Percentiles rank a stretch among this genome's conserved stretches.
These are phyloP conservation scores for Pteruthius melanotis DNA, from an alignment of 2,113 vertebrate genomes.

Conservation along the genomic window DNA sequence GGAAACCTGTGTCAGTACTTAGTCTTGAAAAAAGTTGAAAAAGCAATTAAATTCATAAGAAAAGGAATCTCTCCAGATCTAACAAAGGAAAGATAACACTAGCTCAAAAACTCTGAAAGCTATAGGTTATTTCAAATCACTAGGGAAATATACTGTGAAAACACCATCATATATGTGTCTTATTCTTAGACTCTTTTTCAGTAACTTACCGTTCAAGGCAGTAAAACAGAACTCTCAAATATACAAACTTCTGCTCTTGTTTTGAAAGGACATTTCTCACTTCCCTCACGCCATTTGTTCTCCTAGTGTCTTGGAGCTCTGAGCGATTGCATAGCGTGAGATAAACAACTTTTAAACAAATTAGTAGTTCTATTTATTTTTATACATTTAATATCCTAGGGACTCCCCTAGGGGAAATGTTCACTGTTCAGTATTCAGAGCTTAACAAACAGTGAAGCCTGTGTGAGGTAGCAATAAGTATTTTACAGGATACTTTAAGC, in stretches of 20 bases:
- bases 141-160: not conserved
- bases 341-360: not conserved
- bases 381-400: not conserved
- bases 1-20: not conserved
- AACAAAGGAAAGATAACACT: not conserved
- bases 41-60: not conserved
- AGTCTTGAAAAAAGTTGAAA: not conserved
- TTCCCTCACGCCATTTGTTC: not conserved
- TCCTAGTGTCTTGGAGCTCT: not conserved
- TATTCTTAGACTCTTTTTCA: not conserved
- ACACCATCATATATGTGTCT: not conserved
- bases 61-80: not conserved
- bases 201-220: not conserved
- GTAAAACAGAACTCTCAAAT: not conserved
- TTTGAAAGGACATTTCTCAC: not conserved
- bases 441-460: not conserved
- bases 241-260: not conserved
- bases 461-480: not conserved
- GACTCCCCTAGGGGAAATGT: accelerated
- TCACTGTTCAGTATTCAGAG: not conserved
- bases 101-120: not conserved
- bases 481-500: not conserved
- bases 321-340: not conserved
- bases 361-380: not conserved
- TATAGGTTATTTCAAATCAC: not conserved